Evolutionary conservation across 2,113 vertebrate species (phyloP), one percentile per base, ranked within the genome.

Genomic region (Aphelocoma coerulescens): DNA sequence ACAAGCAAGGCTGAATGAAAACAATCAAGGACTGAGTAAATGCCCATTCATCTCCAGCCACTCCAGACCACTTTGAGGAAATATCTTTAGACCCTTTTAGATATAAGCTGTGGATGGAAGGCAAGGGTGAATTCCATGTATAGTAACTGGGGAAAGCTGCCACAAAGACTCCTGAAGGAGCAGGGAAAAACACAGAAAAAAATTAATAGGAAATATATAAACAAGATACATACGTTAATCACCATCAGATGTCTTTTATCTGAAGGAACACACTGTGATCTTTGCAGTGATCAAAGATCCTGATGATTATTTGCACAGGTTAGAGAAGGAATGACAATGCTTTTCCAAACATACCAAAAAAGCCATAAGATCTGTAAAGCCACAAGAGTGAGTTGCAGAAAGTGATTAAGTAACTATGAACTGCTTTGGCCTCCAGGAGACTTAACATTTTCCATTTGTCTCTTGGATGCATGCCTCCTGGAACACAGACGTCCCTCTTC

Each of bases 401-500:
- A 97, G 52, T 81, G 72, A 95, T 95, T 93, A 96, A 96, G 37
- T 94, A 96, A 83, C 86, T 96, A 52, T 93, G 91, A 96, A 94
- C 68, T 85, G 73, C 71, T 66, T 55, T 73, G 65, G 86, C 78
- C 78, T 97, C 88, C 37, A 74, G 22, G 48, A 96, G 80, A 93
- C 37, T 89, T 89, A 76, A 58, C 59, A 74, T 91, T 91, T 91
- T 93, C 88, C 91, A 66, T 69, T 39, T 68, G 67, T 83, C 16
- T 84, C 61, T 85, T 76, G 83, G 91, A 96, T 4, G 5, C 15
- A 41, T 44, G 88, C 62, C 44, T 41, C 71, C 16, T 65, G 48
- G 63, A 96, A 93, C 17, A 51, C 19, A 57, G 28, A 85, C 18
- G 0, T 74, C n/a, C 33, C 41, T 85, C 61, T 27, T 62, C 66